phyloP scores from a whole-genome alignment of 1,140 invertebrate species.

The Vollenhovia emeryi region DNA sequence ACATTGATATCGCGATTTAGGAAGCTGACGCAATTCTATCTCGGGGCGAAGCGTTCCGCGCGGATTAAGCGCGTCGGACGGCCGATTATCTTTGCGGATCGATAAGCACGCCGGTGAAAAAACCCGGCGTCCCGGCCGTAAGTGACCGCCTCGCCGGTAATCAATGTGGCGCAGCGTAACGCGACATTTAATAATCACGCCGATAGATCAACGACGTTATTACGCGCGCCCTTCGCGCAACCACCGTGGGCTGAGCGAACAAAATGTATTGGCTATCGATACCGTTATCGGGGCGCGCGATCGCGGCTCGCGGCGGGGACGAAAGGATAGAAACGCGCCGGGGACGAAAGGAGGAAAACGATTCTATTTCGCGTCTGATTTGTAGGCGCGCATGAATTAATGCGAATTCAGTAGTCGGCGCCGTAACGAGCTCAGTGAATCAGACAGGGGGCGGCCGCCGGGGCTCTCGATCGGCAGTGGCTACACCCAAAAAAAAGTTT shows the following conservation, averaged over 20 bases:
- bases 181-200: constrained; percentile 51
- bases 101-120: constrained; percentile 7
- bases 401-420: constrained; percentile 11
- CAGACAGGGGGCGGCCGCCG: neutral
- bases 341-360: constrained; percentile 23
- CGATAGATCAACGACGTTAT: neutral
- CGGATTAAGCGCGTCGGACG: constrained; percentile 3
- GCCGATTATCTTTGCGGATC: constrained; percentile 33
- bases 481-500: too few species aligned
- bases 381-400: constrained; percentile 44
- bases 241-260: neutral
- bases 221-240: neutral
- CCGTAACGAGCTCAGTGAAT: constrained; percentile 31
- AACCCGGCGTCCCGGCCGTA: neutral
- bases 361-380: constrained; percentile 45
- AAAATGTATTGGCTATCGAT: constrained; percentile 40
- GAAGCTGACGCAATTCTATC: neutral
- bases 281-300: constrained; percentile 33
- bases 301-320: constrained; percentile 17
- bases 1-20: constrained; percentile 21
- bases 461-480: neutral
- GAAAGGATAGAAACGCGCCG: neutral
- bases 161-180: constrained; percentile 23
- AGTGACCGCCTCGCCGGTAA: constrained; percentile 1
- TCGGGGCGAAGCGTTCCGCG: constrained; percentile 22